These are phyloP conservation scores for Reticulitermes speratus DNA, from an alignment of 1,140 invertebrate genomes.

Conservation along the genomic window DNA sequence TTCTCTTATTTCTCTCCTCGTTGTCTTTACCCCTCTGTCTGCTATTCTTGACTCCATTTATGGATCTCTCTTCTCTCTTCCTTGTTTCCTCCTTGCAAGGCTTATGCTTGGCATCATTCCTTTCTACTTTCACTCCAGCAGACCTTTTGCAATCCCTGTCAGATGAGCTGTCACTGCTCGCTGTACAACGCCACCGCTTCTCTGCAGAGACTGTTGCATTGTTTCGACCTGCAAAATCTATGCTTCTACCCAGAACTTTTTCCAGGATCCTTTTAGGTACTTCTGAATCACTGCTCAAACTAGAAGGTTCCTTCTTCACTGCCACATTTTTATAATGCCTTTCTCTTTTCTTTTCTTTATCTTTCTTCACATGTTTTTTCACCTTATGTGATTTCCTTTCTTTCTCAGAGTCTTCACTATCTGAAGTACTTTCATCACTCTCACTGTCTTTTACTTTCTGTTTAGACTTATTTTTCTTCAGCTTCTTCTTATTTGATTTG, in stretches of 20 bases:
- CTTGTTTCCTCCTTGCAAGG: too few relatives aligned
- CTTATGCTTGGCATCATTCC: too few relatives aligned
- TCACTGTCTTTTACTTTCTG: slow-evolving; percentile 40
- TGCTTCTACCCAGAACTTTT: slow-evolving; percentile 5
- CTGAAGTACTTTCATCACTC: slow-evolving; percentile 36
- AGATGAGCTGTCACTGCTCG: too few relatives aligned
- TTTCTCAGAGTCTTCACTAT: slow-evolving; percentile 39
- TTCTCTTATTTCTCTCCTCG: too few relatives aligned
- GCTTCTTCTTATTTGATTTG: slow-evolving; percentile 52
- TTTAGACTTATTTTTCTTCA: slow-evolving; percentile 49
- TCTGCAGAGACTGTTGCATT: not conserved
- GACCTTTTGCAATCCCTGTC: too few relatives aligned
- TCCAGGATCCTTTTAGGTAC: not conserved
- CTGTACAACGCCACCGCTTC: too few relatives aligned
- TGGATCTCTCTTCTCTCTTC: too few relatives aligned
- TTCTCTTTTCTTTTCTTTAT: not conserved
- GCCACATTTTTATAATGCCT: not conserved
- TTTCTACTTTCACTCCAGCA: too few relatives aligned
- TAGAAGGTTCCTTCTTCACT: not conserved
- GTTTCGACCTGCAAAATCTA: slow-evolving; percentile 18
- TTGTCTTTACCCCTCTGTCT: too few relatives aligned
- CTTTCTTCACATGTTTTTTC: slow-evolving; percentile 32
- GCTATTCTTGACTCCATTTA: too few relatives aligned
- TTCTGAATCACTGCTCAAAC: not conserved
- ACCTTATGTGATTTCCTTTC: slow-evolving; percentile 40